phyloP scores from a whole-genome alignment of 2,113 vertebrate genomes.

The Lycocorax pyrrhopterus region DNA sequence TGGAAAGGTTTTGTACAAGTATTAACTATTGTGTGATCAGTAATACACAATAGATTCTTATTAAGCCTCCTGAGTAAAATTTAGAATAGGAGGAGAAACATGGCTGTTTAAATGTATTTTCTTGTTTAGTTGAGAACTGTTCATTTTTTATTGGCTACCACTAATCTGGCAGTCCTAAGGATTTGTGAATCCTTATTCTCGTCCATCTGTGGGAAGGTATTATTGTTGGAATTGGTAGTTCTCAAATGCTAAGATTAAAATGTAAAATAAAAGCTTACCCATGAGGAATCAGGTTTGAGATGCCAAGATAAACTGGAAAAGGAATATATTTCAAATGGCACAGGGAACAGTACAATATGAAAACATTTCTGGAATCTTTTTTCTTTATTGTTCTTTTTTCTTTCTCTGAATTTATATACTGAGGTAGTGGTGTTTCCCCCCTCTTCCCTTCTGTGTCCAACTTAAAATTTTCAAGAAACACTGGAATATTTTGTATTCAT shows the following conservation, averaged over 20 bases:
- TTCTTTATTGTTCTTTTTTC: background rate
- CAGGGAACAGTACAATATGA: background rate
- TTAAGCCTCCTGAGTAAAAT: background rate
- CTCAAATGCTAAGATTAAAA: background rate
- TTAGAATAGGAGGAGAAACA: background rate
- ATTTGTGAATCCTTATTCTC: background rate
- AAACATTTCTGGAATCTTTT: background rate
- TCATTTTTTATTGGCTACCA: background rate
- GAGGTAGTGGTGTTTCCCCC: background rate
- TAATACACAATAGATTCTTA: background rate
- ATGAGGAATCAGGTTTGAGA: background rate
- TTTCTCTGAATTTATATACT: background rate
- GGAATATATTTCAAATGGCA: background rate
- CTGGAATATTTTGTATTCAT: background rate
- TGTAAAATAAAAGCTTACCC: background rate
- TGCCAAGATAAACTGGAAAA: background rate
- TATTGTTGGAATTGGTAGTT: background rate
- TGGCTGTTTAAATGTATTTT: background rate
- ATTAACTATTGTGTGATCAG: background rate
- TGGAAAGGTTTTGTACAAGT: background rate
- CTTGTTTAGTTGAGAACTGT: background rate
- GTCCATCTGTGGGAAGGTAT: background rate
- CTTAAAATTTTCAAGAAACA: background rate
- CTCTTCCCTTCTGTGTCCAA: background rate
- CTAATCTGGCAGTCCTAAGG: background rate